Evolutionary conservation across 1,140 invertebrate species (phyloP), one percentile per base, ranked within the genome.

Genomic region (Aphelinus certus): DNA sequence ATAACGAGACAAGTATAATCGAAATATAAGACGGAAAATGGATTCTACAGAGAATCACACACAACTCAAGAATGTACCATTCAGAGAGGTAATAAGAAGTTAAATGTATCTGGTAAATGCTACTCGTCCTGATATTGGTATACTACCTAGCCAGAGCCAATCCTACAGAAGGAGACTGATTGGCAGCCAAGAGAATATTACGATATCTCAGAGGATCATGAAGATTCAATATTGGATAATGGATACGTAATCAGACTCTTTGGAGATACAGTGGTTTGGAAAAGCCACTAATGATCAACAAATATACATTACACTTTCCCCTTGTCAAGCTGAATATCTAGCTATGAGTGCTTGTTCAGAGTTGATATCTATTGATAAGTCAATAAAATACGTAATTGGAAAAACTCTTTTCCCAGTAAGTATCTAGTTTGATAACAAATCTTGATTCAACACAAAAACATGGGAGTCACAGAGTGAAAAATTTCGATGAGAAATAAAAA

Each of bases 101-200:
- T 26, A 0, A 26, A 26, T 26, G 26, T 26, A 26, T 26, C 26
- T 26, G 26, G 26, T 26, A 26, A 26, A 26, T 26, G 26, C 26
- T 26, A 26, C 26, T 26, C 72, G 85, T 75, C 86, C 86, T 9
- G 84, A 88, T 76, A 86, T 88, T 49, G 62, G 79, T 7, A 80
- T 84, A 51, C 83, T 80, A 68, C 43, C 64, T 84, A 45, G 61
- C 82, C 10, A 78, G 77, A 71, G 47, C 66, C 60, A 9, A 57
- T 1, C 80, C 80, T 55, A 75, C 76, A 43, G 71, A 77, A 70
- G 66, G 77, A 56, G 80, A 84, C 67, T 83, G 79, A 55, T 26
- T 48, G 43, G 66, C 57, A 2, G 55, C 48, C 1, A 69, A 69
- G n/a, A 57, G 79, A 58, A n/a, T 69, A 1, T 58, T 69, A 4